These are phyloP conservation scores for Channallabes apus DNA, from an alignment of 2,797 vertebrate species.

Conservation along the genomic window DNA sequence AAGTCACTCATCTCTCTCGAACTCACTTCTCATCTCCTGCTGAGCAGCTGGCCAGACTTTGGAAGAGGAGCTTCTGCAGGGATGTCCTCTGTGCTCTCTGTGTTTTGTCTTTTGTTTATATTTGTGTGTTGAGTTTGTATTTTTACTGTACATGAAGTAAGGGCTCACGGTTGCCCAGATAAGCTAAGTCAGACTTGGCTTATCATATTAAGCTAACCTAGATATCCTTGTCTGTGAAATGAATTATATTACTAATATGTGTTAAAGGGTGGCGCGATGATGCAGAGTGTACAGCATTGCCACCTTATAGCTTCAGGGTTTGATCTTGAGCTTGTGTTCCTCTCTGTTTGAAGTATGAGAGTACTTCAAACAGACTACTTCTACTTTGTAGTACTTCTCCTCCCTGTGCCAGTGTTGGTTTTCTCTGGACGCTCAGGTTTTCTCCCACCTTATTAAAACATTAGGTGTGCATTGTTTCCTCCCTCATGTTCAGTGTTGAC, in stretches of 20 bases:
- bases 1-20: constrained; percentile 69
- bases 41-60: constrained; percentile 62
- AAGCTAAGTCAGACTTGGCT: not conserved
- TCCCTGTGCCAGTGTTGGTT: not conserved
- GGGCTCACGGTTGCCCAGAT: not conserved
- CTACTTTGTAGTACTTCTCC: not conserved
- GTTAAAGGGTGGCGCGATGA: not conserved
- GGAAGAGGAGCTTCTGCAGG: not conserved
- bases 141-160: constrained; percentile 1
- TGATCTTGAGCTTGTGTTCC: not conserved
- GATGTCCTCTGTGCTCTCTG: not conserved
- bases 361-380: too few relatives aligned
- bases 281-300: not conserved
- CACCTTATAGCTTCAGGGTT: not conserved
- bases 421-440: not conserved
- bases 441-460: not conserved
- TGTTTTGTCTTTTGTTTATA: constrained; percentile 14
- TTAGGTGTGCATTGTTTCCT: not conserved
- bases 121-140: constrained; percentile 25
- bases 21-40: constrained; percentile 81
- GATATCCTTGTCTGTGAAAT: constrained; percentile 1
- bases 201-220: not conserved
- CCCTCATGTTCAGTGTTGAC: not conserved
- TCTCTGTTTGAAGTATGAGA: not conserved
- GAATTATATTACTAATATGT: not conserved